These are phyloP conservation scores for Dendrocincla tyrannina DNA, from an alignment of 2,797 vertebrate genomes.

Conservation along the genomic window DNA sequence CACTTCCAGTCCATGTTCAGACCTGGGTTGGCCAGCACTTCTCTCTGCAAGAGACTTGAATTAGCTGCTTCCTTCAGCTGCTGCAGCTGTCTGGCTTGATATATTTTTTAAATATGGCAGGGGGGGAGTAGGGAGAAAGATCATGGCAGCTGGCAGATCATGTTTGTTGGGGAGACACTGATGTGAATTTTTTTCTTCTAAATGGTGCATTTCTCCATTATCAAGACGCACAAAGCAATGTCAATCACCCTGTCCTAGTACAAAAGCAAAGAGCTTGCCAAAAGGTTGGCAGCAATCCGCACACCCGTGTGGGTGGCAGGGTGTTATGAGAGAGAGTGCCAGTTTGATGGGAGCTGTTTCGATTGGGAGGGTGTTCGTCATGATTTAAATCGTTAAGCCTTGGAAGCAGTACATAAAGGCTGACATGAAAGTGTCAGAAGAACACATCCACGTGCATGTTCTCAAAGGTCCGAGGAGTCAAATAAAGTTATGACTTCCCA, in stretches of 20 bases:
- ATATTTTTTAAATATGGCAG: not conserved
- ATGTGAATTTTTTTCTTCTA: constrained; percentile 20
- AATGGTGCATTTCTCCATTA: not conserved
- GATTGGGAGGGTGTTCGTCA: not conserved
- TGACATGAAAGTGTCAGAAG: not conserved
- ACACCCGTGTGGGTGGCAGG: not conserved
- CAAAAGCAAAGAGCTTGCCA: constrained; percentile 36
- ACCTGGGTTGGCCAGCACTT: not conserved
- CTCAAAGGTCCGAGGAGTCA: not conserved
- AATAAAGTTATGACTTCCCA: not conserved
- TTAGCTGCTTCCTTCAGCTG: not conserved
- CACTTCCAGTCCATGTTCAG: not conserved
- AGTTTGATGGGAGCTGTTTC: not conserved
- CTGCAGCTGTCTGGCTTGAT: not conserved
- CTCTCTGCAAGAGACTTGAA: not conserved
- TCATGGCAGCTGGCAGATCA: not conserved
- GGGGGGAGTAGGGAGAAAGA: accelerated
- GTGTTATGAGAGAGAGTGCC: not conserved
- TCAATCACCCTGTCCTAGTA: constrained; percentile 32
- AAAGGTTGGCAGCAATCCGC: not conserved
- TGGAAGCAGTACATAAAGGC: not conserved
- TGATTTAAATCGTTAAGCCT: not conserved
- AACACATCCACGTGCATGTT: not conserved
- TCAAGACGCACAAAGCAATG: constrained; percentile 3
- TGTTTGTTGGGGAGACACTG: not conserved